These are phyloP conservation scores for Athalia cordata DNA, from an alignment of 2,888 invertebrate genomes.

Conservation along the genomic window DNA sequence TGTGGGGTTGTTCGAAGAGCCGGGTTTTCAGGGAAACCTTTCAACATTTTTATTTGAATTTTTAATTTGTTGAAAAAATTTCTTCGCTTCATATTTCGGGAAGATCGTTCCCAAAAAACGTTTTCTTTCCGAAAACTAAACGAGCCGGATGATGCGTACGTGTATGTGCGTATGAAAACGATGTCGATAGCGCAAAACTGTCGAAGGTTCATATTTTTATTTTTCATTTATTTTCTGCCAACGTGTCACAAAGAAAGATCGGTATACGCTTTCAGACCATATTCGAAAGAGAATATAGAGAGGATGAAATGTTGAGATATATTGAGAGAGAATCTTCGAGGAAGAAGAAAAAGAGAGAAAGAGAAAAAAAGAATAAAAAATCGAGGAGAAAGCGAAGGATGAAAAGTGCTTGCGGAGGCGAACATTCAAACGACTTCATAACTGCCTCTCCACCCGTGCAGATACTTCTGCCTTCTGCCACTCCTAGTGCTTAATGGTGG, in stretches of 20 bases:
- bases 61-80: slow-evolving; percentile 25
- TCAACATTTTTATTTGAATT: slow-evolving; percentile 32
- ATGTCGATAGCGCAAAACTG: slow-evolving; percentile 2
- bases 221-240: slow-evolving; percentile 2
- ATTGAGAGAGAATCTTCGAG: neutral
- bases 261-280: too few relatives aligned
- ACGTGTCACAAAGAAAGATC: slow-evolving; percentile 33
- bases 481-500: neutral
- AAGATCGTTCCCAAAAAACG: neutral
- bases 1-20: neutral
- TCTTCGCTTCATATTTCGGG: neutral
- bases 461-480: neutral
- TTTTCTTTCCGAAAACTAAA: too few relatives aligned
- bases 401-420: slow-evolving; percentile 42
- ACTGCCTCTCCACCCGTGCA: slow-evolving; percentile 38
- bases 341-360: neutral
- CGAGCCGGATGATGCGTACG: too few relatives aligned
- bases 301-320: too few relatives aligned
- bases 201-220: slow-evolving; percentile 22
- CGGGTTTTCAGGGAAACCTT: neutral
- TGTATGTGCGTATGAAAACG: too few relatives aligned
- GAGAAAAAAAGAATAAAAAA: too few relatives aligned
- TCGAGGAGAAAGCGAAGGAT: slow-evolving; percentile 25
- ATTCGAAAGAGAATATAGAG: too few relatives aligned
- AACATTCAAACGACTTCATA: slow-evolving; percentile 47